phyloP scores from a whole-genome alignment of 2,113 vertebrate species.

The Platysternon megacephalum region DNA sequence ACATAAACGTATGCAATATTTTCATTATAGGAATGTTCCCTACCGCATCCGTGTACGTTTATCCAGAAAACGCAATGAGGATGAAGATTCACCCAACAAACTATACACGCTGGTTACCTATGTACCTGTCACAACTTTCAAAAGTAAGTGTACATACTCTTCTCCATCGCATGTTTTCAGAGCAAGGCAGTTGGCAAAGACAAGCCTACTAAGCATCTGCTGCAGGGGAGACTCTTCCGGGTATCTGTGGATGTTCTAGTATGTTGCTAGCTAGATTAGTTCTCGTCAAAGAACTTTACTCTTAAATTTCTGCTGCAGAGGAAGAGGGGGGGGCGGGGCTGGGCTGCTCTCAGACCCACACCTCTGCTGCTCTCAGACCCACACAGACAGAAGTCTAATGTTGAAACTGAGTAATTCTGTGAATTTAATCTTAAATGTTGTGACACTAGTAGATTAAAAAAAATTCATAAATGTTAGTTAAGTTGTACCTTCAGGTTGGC shows the following conservation, averaged over 20 bases:
- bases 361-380: not conserved
- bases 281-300: not conserved
- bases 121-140: slow-evolving; percentile 94
- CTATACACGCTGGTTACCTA: slow-evolving; percentile 95
- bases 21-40: slow-evolving; percentile 88
- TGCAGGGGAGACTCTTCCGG: not conserved
- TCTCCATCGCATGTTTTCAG: accelerated
- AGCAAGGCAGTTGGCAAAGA: not conserved
- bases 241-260: not conserved
- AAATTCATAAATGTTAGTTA: not conserved
- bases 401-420: not conserved
- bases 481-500: not conserved
- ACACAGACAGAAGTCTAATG: not conserved
- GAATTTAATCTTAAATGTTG: too few species aligned
- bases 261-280: not conserved
- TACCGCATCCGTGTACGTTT: slow-evolving; percentile 94
- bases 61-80: slow-evolving; percentile 95
- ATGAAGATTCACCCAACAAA: slow-evolving; percentile 98
- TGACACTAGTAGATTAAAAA: not conserved
- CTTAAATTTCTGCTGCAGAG: not conserved
- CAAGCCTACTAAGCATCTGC: not conserved
- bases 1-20: accelerated
- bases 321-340: not conserved
- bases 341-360: not conserved
- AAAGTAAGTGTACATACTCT: slow-evolving; percentile 79